Evolutionary conservation across 2,797 vertebrate species (phyloP).

Genomic region (Sebastes hubbsi): DNA sequence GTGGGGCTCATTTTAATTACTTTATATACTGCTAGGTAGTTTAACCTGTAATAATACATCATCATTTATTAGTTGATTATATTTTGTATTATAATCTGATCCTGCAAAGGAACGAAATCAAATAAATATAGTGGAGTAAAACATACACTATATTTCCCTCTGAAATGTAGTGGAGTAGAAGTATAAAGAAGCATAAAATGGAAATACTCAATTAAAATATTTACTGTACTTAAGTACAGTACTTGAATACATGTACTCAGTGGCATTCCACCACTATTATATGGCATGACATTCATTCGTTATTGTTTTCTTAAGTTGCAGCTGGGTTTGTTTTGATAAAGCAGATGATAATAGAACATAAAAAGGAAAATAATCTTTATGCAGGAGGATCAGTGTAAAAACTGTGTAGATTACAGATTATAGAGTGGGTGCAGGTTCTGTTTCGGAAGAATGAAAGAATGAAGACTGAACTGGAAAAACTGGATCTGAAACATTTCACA

Average conservation of each 20-base stretch:
- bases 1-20: neutral
- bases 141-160: neutral
- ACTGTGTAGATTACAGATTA: neutral
- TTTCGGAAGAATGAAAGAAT: neutral
- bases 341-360: neutral
- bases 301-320: neutral
- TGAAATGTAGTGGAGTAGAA: neutral
- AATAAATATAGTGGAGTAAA: neutral
- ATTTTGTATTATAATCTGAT: neutral
- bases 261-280: fast-evolving
- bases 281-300: neutral
- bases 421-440: neutral
- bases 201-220: neutral
- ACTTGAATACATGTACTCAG: neutral
- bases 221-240: neutral
- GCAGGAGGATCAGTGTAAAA: neutral
- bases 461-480: neutral
- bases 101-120: neutral
- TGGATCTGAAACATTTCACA: neutral
- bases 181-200: neutral
- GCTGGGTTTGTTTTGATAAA: neutral
- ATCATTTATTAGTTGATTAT: neutral
- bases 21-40: neutral
- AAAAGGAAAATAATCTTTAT: neutral
- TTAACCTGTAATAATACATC: neutral